These are phyloP conservation scores for Chrysolina americana DNA, from an alignment of 2,888 invertebrate genomes.

Conservation along the genomic window DNA sequence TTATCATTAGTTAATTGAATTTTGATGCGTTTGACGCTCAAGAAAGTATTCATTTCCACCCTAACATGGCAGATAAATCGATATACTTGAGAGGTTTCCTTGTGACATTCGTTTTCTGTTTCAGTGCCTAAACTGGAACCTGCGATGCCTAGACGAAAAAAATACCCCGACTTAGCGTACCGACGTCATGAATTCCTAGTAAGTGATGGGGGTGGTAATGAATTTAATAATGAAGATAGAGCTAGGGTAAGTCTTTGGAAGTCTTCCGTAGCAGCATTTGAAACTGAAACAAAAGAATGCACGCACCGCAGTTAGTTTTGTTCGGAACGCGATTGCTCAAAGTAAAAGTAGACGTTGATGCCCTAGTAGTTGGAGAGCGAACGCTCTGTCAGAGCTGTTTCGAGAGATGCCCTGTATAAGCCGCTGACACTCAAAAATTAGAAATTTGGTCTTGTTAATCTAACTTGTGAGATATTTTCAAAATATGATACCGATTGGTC, in stretches of 20 bases:
- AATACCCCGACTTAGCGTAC: conserved; percentile 91
- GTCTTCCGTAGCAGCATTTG: conserved; percentile 33
- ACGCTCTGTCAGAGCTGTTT: background rate
- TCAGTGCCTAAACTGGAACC: conserved; percentile 79
- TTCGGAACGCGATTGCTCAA: conserved; percentile 51
- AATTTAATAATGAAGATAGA: conserved; percentile 75
- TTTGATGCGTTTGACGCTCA: background rate
- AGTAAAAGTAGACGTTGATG: conserved; percentile 26
- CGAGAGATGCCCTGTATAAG: background rate
- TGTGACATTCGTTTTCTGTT: conserved; percentile 31
- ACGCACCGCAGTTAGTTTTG: conserved; percentile 50
- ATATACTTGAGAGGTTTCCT: background rate
- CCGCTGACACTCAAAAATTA: background rate
- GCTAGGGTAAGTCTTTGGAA: conserved; percentile 74
- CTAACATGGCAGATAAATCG: background rate
- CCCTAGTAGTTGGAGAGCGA: conserved; percentile 7
- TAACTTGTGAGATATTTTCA: no score
- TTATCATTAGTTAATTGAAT: background rate
- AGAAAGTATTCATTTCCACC: background rate
- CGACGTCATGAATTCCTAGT: conserved; percentile 86
- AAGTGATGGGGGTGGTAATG: conserved; percentile 73
- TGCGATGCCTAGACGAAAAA: conserved; percentile 88
- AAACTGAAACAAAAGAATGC: conserved; percentile 37
- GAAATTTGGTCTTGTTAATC: background rate
- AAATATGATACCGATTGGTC: no score